Conservation (phyloP, 2,888 invertebrate species). For the Callyntrura sp. region DNA sequence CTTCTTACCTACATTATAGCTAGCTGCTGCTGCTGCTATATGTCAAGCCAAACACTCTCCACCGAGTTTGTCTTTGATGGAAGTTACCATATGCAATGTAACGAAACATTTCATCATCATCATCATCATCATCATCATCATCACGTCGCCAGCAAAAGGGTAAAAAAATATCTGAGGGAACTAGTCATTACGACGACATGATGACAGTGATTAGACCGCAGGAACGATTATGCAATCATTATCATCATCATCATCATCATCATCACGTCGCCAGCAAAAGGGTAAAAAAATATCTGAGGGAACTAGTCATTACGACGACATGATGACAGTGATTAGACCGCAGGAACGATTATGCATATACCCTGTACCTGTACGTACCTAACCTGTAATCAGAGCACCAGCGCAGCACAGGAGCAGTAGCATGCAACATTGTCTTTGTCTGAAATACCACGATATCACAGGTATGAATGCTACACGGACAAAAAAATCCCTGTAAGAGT, state of each 20-base stretch:
- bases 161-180: neutral
- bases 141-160: neutral
- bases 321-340: neutral
- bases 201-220: neutral
- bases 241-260: neutral
- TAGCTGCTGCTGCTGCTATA: too few relatives aligned
- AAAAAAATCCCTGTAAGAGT: too few relatives aligned
- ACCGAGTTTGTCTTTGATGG: conserved; percentile 56
- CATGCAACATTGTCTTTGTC: too few relatives aligned
- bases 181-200: conserved; percentile 32
- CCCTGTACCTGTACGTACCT: neutral
- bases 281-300: neutral
- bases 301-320: conserved; percentile 31
- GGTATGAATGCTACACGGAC: too few relatives aligned
- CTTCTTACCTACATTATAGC: too few relatives aligned
- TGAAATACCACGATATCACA: too few relatives aligned
- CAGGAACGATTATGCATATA: too few relatives aligned
- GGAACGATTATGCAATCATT: conserved; percentile 11
- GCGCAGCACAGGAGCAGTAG: too few relatives aligned
- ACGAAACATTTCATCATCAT: conserved; percentile 29
- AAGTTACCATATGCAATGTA: neutral
- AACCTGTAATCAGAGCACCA: too few relatives aligned
- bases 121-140: neutral
- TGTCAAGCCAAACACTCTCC: too few relatives aligned
- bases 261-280: neutral